phyloP scores from a whole-genome alignment of 2,888 invertebrate species.

The Drosophila leonis region DNA sequence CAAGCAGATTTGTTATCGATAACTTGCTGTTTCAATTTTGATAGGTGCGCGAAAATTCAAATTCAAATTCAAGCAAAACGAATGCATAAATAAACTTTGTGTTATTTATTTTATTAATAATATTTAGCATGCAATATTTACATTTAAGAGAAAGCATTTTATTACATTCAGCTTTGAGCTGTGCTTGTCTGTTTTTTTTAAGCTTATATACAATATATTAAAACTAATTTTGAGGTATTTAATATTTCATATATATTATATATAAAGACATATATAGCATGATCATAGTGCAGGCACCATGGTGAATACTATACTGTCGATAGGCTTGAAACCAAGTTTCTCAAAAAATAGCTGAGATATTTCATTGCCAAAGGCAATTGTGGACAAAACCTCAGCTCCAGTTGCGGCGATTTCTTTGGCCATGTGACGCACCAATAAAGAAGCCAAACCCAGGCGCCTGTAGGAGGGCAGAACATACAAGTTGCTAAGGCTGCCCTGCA shows the following conservation, averaged over 20 bases:
- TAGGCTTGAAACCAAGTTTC: conserved; percentile 28
- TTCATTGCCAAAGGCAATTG: conserved; percentile 25
- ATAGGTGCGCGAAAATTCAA: neutral
- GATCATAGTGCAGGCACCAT: conserved; percentile 19
- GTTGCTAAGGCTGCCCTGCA: conserved; percentile 25
- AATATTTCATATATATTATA: neutral
- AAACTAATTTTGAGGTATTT: neutral
- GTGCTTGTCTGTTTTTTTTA: neutral
- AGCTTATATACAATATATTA: too few species aligned
- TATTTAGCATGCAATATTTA: neutral
- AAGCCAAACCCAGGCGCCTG: conserved; percentile 29
- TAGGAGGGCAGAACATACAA: conserved; percentile 18
- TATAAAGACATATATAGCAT: neutral
- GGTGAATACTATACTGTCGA: conserved; percentile 22
- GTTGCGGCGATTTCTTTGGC: conserved; percentile 25
- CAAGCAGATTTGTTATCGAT: conserved; percentile 3
- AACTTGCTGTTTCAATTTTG: neutral
- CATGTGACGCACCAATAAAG: conserved; percentile 29
- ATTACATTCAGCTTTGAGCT: neutral
- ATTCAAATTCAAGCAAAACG: neutral
- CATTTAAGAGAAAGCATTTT: neutral
- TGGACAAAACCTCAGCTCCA: conserved; percentile 33
- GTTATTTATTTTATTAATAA: neutral
- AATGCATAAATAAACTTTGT: neutral
- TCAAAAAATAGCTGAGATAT: conserved; percentile 26